A percentile compares a stretch with the other conserved stretches of the same genome.
Evolutionary conservation across 2,888 invertebrate genomes (phyloP).

Genomic region (Amphipyra tragopoginis): DNA sequence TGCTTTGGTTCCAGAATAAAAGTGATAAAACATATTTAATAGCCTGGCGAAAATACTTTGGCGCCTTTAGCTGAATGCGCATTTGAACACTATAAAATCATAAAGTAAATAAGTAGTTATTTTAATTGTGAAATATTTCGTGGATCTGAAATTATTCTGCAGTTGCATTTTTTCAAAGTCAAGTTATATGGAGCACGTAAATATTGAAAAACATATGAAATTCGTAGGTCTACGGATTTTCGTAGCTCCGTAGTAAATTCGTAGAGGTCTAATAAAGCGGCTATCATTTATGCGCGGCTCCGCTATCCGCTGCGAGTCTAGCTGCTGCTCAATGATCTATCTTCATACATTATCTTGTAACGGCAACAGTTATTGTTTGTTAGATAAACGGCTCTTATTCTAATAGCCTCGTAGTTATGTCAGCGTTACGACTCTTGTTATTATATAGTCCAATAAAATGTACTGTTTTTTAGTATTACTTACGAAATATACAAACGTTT

Average conservation of each 20-base stretch:
- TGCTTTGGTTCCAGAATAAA: background rate
- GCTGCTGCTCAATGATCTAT: conserved; percentile 31
- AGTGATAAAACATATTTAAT: conserved; percentile 14
- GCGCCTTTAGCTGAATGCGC: conserved; percentile 58
- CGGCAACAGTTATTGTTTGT: conserved; percentile 39
- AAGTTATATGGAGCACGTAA: conserved; percentile 14
- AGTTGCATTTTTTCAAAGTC: conserved; percentile 3
- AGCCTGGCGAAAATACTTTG: conserved; percentile 63
- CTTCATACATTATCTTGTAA: conserved; percentile 35
- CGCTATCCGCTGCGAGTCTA: conserved; percentile 30
- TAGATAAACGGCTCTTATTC: conserved; percentile 13
- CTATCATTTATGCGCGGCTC: conserved; percentile 62
- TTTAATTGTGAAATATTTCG: conserved; percentile 8
- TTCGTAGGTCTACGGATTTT: conserved; percentile 52
- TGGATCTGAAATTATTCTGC: conserved; percentile 6
- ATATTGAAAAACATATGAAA: conserved; percentile 29
- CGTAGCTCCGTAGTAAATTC: conserved; percentile 67
- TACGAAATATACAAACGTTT: background rate
- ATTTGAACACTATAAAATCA: background rate
- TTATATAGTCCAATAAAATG: conserved; percentile 2
- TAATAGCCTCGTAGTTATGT: conserved; percentile 6
- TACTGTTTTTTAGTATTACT: background rate
- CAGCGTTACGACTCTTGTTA: conserved; percentile 7
- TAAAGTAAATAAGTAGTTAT: conserved; percentile 1
- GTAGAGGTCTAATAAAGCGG: conserved; percentile 65